phyloP scores from a whole-genome alignment of 2,113 vertebrate genomes.

The Empidonax traillii region DNA sequence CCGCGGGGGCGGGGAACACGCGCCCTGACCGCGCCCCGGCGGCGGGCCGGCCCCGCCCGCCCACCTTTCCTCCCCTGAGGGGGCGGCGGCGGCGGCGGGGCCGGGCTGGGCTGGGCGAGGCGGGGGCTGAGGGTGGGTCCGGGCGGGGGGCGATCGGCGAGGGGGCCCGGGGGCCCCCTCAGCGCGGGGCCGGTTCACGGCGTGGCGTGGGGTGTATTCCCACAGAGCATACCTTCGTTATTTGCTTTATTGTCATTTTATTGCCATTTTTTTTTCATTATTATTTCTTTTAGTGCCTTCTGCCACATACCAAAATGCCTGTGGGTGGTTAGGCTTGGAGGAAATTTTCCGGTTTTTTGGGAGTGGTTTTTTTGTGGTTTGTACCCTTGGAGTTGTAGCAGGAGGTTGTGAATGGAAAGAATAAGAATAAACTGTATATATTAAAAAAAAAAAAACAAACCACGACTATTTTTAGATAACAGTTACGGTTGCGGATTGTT shows the following conservation, averaged over 20 bases:
- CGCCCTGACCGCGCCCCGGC: neutral
- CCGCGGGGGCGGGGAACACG: slow-evolving; percentile 4
- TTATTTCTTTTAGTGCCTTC: neutral
- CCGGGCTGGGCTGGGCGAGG: neutral
- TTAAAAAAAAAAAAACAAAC: too few species aligned
- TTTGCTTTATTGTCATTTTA: neutral
- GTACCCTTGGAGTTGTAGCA: neutral
- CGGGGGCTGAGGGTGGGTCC: neutral
- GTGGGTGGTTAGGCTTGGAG: neutral
- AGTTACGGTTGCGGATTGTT: neutral
- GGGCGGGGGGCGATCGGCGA: neutral
- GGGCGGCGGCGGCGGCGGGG: neutral
- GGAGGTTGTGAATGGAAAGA: neutral
- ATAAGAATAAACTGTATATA: neutral
- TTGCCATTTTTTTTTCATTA: neutral
- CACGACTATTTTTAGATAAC: neutral
- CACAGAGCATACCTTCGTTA: neutral
- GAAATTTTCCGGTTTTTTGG: neutral
- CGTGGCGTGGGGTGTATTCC: neutral
- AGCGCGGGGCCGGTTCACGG: accelerated
- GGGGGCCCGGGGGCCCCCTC: neutral
- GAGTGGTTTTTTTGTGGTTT: neutral
- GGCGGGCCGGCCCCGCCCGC: neutral
- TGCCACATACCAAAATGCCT: neutral
- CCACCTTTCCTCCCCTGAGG: neutral